Percentiles rank a stretch among this genome's conserved stretches.
phyloP scores from a whole-genome alignment of 2,888 invertebrate genomes.

The Stenichneumon culpator region DNA sequence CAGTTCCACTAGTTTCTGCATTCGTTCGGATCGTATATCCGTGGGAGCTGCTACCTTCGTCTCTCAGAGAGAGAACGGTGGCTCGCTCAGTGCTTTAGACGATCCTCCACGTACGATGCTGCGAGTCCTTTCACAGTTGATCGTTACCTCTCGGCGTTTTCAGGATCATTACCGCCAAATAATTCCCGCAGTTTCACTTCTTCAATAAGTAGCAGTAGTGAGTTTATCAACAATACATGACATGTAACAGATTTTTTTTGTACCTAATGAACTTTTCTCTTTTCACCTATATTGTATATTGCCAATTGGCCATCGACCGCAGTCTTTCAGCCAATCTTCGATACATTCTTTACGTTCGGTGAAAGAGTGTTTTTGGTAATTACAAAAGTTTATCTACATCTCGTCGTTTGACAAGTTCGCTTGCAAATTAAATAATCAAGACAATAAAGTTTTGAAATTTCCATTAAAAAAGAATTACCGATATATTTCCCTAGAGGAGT shows the following conservation, averaged over 20 bases:
- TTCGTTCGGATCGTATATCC: constrained; percentile 28
- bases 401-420: background rate
- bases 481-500: constrained; percentile 1
- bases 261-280: no score
- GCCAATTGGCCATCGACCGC: no score
- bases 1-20: constrained; percentile 10
- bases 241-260: no score
- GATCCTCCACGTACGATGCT: background rate
- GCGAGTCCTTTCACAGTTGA: constrained; percentile 6
- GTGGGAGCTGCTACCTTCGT: constrained; percentile 37
- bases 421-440: background rate
- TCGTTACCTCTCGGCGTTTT: background rate
- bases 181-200: background rate
- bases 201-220: no score
- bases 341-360: background rate
- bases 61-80: constrained; percentile 4
- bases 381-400: background rate
- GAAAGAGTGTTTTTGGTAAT: background rate
- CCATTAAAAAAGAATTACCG: background rate
- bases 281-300: no score
- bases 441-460: background rate
- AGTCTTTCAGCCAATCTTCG: no score
- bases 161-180: background rate
- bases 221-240: no score
- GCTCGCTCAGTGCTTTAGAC: background rate